Conservation (phyloP, 23 tunicate species). For the Styela clava region DNA sequence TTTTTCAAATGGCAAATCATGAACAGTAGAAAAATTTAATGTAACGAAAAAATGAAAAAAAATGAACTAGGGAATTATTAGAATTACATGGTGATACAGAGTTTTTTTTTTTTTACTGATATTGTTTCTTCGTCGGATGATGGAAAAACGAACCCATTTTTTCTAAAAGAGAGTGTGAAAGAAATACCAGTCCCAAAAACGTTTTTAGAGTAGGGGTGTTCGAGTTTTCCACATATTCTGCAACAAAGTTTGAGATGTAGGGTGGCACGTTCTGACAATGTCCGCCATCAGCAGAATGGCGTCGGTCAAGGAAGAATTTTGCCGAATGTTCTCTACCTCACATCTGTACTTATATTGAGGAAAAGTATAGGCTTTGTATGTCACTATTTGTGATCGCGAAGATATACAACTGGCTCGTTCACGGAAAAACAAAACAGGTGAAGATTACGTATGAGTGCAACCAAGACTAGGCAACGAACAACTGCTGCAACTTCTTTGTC, state of each 20-base stretch:
- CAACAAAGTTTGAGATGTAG: slow-evolving; percentile 19
- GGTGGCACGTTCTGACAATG: slow-evolving; percentile 20
- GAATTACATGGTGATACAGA: no score
- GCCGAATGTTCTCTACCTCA: slow-evolving; percentile 7
- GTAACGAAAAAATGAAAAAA: no score
- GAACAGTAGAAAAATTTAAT: no score
- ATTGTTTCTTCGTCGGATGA: slow-evolving; percentile 26
- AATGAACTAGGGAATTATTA: no score
- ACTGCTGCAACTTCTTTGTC: slow-evolving; percentile 27
- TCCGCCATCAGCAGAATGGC: slow-evolving; percentile 48
- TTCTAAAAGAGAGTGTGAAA: slow-evolving; percentile 37
- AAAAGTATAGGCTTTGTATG: background rate
- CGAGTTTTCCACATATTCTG: slow-evolving; percentile 35
- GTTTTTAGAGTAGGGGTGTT: slow-evolving; percentile 6
- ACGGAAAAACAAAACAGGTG: slow-evolving; percentile 36
- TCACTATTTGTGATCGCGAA: slow-evolving; percentile 17
- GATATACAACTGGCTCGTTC: slow-evolving; percentile 9
- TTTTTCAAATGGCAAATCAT: no score
- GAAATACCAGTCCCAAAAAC: slow-evolving; percentile 67
- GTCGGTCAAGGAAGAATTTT: background rate
- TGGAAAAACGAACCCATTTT: slow-evolving; percentile 37
- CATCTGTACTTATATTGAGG: background rate
- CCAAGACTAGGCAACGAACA: slow-evolving; percentile 27
- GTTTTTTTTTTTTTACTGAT: no score
- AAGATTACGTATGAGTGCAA: slow-evolving; percentile 42